Conservation (phyloP, 2,113 vertebrate species). For the Chaenogobius annularis region DNA sequence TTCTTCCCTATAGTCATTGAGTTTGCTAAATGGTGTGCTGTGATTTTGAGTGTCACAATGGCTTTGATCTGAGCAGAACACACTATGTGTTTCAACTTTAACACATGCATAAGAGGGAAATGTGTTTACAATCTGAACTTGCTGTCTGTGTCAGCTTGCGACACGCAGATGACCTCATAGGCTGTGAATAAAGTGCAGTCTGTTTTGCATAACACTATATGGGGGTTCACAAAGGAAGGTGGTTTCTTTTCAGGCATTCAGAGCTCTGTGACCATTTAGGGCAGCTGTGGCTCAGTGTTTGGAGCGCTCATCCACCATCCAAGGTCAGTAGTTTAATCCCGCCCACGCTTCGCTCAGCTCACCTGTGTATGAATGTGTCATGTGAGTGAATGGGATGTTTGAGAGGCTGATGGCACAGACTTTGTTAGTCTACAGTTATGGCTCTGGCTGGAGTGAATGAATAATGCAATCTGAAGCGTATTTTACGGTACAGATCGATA, state of each 20-base stretch:
- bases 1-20: constrained; percentile 29
- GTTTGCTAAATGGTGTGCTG: constrained; percentile 45
- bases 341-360: background rate
- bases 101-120: constrained; percentile 13
- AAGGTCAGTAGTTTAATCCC: background rate
- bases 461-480: background rate
- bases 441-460: background rate
- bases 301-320: background rate
- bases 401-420: background rate
- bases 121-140: constrained; percentile 13
- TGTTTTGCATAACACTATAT: background rate
- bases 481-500: too few species aligned
- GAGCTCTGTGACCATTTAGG: too few species aligned
- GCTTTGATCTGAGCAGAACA: constrained; percentile 48
- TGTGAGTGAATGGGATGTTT: background rate
- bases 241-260: background rate
- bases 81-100: constrained; percentile 9
- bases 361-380: background rate
- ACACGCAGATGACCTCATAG: constrained; percentile 35
- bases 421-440: too few species aligned
- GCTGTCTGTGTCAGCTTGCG: constrained; percentile 39
- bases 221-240: background rate
- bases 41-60: constrained; percentile 41
- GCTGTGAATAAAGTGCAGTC: background rate
- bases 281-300: too few species aligned